These are phyloP conservation scores for Aplocera efformata DNA, from an alignment of 2,888 invertebrate genomes.

Conservation along the genomic window DNA sequence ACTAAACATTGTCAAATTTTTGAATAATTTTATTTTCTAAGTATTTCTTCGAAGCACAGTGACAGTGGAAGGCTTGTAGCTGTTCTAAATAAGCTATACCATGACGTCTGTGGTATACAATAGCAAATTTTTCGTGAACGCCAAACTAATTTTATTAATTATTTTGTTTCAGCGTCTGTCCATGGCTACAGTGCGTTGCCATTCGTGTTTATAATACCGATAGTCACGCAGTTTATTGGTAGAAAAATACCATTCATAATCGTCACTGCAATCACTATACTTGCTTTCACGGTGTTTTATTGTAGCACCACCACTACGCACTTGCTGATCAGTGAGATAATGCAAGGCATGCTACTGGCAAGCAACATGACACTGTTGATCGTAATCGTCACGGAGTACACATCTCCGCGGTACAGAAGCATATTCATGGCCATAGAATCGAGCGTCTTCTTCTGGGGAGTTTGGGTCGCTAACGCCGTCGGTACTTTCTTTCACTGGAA, in stretches of 20 bases:
- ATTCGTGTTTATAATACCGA: constrained; percentile 42
- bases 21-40: no score
- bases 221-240: constrained; percentile 37
- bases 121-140: constrained; percentile 1
- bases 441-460: constrained; percentile 48
- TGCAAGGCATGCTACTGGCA: constrained; percentile 43
- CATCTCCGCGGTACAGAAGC: constrained; percentile 46
- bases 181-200: constrained; percentile 42
- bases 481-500: constrained; percentile 50
- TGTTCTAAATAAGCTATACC: not conserved
- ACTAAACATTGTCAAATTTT: no score
- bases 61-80: not conserved
- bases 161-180: constrained; percentile 42
- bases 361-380: constrained; percentile 44
- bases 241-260: constrained; percentile 41
- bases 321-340: constrained; percentile 40
- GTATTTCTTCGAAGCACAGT: no score
- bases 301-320: constrained; percentile 39
- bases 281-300: constrained; percentile 43
- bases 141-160: constrained; percentile 7
- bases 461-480: constrained; percentile 50
- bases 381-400: constrained; percentile 46
- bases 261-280: constrained; percentile 33
- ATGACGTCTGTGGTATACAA: constrained; percentile 4
- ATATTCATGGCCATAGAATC: constrained; percentile 48